Base-by-base conservation (phyloP, 2,113 vertebrate genomes). In the Geococcyx californianus region DNA sequence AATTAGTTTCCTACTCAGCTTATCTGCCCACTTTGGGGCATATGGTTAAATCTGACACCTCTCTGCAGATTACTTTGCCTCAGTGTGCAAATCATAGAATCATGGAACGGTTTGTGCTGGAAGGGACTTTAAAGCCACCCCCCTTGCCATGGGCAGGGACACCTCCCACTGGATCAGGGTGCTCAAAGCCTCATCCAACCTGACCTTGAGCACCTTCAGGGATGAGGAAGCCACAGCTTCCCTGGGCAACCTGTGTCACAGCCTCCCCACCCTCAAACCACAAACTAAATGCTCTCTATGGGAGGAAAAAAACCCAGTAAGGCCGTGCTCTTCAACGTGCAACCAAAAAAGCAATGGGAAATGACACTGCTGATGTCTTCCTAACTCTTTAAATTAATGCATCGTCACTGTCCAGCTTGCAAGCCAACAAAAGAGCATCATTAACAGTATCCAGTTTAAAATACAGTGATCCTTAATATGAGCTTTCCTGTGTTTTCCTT, bases 281-380 rank as follows among this genome's bases (percentile, higher is more conserved):
- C 38, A 80, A 26, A 44, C 12, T 1, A 5, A 92, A 20, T n/a
- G 17, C 5, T 62, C 36, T 26, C 3, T 15, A 16, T 2, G 5
- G 34, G 36, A 78, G 56, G 16, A 15, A 33, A 80, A 52, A 63
- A 54, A 54, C 28, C 28, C 7, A 16, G 18, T 25, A 42, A 42
- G 34, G 28, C 34, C 0, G 0, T 38, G 23, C 6, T 69, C 20
- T 15, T 75, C 59, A 69, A 4, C 26, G 29, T 60, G 1, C 58
- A 70, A 47, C 8, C 34, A 42, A 70, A 54, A 60, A 82, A 82
- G 23, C 19, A 72, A 28, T 10, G 20, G 31, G 19, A 54, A 93
- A 34, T 21, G 4, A 60, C 13, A 23, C 11, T 51, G 36, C 4
- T 81, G 42, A 40, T 77, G 19, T 40, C 40, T 68, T 75, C 23